A percentile compares a stretch with the other conserved stretches of the same genome.
Evolutionary conservation across 2,888 invertebrate genomes (phyloP).

Genomic region (Myopa tessellatipennis): DNA sequence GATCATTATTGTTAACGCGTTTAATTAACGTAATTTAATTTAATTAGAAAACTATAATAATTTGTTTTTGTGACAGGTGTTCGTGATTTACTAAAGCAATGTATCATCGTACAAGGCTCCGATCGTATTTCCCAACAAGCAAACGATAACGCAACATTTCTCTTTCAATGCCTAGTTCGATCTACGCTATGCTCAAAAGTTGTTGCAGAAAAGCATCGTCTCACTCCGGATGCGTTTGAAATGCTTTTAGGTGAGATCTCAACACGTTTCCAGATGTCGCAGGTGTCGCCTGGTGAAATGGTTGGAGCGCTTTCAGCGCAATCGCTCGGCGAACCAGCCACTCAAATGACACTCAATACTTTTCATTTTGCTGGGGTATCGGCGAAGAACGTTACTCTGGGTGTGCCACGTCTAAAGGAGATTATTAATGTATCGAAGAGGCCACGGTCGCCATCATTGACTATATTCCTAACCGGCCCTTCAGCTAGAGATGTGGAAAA

Average conservation of each 20-base stretch:
- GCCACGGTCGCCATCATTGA: conserved; percentile 96
- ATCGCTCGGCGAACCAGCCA: conserved; percentile 52
- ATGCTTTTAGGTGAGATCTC: conserved; percentile 99
- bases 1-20: too few relatives aligned
- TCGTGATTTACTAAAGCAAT: conserved; percentile 84
- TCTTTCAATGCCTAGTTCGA: conserved; percentile 92
- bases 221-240: conserved; percentile 94
- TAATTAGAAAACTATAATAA: too few relatives aligned
- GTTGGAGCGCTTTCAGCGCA: conserved; percentile 89
- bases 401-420: conserved; percentile 95
- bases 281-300: conserved; percentile 94
- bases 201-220: conserved; percentile 91
- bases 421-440: conserved; percentile 97
- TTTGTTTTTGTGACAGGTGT: too few relatives aligned
- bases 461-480: conserved; percentile 92
- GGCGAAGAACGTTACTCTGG: conserved; percentile 97
- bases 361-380: conserved; percentile 77
- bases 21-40: too few relatives aligned
- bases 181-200: conserved; percentile 93
- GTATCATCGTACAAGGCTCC: conserved; percentile 91
- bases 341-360: conserved; percentile 53
- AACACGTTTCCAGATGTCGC: conserved; percentile 94
- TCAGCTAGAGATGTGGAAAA: conserved; percentile 97
- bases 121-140: conserved; percentile 92
- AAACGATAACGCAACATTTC: conserved; percentile 93